A percentile compares a stretch with the other conserved stretches of the same genome.
These are phyloP conservation scores for Carcina quercana DNA, from an alignment of 2,888 invertebrate genomes.

Conservation along the genomic window DNA sequence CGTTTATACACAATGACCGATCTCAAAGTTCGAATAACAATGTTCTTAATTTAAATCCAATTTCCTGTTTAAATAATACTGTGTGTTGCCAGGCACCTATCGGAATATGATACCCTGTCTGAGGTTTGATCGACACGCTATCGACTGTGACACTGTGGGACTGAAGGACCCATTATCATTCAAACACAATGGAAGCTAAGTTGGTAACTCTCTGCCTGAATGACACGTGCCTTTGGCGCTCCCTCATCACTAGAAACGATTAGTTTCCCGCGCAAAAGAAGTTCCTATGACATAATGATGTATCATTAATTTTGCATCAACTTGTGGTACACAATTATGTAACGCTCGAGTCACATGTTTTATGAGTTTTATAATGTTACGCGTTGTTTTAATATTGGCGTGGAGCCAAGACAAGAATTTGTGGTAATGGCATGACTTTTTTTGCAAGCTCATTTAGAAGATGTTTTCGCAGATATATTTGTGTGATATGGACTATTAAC, in stretches of 20 bases:
- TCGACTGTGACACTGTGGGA: conserved; percentile 26
- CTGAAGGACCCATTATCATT: conserved; percentile 24
- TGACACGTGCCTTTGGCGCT: conserved; percentile 16
- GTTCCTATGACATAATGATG: conserved; percentile 18
- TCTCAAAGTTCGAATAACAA: too few relatives aligned
- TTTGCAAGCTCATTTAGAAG: too few relatives aligned
- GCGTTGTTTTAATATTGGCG: background rate
- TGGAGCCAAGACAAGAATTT: background rate
- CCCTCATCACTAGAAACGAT: conserved; percentile 29
- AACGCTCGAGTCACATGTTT: background rate
- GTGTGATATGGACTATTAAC: too few relatives aligned
- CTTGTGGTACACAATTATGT: background rate
- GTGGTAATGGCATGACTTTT: background rate
- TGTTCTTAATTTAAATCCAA: too few relatives aligned
- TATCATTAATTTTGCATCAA: conserved; percentile 18
- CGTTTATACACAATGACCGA: too few relatives aligned
- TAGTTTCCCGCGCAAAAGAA: conserved; percentile 25
- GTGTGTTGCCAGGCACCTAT: too few relatives aligned
- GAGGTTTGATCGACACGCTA: conserved; percentile 28
- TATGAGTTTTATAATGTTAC: background rate
- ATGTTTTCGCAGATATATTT: too few relatives aligned
- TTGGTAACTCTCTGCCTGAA: conserved; percentile 21
- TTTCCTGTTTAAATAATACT: too few relatives aligned
- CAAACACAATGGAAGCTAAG: conserved; percentile 34
- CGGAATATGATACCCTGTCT: conserved; percentile 1